Conservation (phyloP, 1,140 invertebrate species). For the Apocrypta bakeri region DNA sequence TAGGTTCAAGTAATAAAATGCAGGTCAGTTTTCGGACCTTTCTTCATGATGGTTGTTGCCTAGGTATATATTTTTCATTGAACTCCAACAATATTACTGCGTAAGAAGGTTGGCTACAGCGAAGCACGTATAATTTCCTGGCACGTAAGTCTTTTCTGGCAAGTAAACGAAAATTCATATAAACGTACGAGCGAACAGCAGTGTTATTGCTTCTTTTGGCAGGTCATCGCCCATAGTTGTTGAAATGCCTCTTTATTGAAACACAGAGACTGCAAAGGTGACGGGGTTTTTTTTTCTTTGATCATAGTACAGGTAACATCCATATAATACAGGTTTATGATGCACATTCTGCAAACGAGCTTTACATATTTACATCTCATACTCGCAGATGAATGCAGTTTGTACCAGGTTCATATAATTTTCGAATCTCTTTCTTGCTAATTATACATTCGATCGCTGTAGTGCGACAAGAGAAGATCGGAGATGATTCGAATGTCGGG, state of each 20-base stretch:
- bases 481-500: background rate
- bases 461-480: background rate
- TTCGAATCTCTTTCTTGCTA: background rate
- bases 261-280: background rate
- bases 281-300: too few species aligned
- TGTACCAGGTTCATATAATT: too few species aligned
- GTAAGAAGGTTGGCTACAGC: background rate
- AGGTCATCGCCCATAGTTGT: background rate
- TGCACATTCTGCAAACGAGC: background rate
- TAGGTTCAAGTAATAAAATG: too few species aligned
- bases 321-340: too few species aligned
- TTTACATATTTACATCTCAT: background rate
- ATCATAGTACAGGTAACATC: too few species aligned
- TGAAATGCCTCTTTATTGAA: background rate
- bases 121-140: background rate
- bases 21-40: too few species aligned
- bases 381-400: too few species aligned
- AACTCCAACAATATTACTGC: too few species aligned
- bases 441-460: background rate
- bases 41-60: too few species aligned
- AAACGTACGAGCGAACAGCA: background rate
- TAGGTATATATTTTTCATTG: too few species aligned
- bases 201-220: constrained; percentile 2
- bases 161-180: constrained; percentile 28
- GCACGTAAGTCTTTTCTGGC: background rate